Evolutionary conservation across 2,888 invertebrate genomes (phyloP), one percentile per base, ranked within the genome.

Genomic region (Drosophila anceps): DNA sequence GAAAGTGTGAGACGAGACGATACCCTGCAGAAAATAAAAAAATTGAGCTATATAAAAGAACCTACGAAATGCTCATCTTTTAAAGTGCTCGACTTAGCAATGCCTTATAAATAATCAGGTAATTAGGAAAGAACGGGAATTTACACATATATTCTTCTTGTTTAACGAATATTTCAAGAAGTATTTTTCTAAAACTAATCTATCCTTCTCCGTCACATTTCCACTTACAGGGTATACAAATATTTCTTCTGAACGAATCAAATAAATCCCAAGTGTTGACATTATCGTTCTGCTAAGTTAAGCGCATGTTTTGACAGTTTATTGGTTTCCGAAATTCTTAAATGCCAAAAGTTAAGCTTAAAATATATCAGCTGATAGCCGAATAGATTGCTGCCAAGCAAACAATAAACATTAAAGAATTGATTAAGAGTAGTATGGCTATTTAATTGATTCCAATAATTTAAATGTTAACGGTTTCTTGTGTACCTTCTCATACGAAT

Each of bases 261-360:
- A 64, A 77, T 81, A 64, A 67, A 77, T 81, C 66, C 64, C 53
- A 57, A 18, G 66, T 59, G 67, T 68, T 81, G 78, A 77, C 73
- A 67, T 77, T 79, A 81, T 81, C 78, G 61, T 64, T 65, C 60
- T 51, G 61, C 44, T 71, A 48, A 76, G 58, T 57, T 71, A 57
- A 65, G 67, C 63, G 55, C 50, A 46, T 66, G 60, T 64, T 76
- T 71, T 37, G 63, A 76, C 81, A 71, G 50, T 81, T 77, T 71
- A 51, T 62, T 76, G 67, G 44, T 50, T 58, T 62, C 20, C n/a
- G 9, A 76, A 76, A 64, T 64, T 64, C 61, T 31, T 60, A 65
- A 81, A 81, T 67, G 77, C 64, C 61, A 68, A 58, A 50, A 60
- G 51, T 58, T 73, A 61, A 60, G 41, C 44, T 44, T 39, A 31